Base-by-base conservation (phyloP, 2,113 vertebrate species). In the Mohoua ochrocephala region DNA sequence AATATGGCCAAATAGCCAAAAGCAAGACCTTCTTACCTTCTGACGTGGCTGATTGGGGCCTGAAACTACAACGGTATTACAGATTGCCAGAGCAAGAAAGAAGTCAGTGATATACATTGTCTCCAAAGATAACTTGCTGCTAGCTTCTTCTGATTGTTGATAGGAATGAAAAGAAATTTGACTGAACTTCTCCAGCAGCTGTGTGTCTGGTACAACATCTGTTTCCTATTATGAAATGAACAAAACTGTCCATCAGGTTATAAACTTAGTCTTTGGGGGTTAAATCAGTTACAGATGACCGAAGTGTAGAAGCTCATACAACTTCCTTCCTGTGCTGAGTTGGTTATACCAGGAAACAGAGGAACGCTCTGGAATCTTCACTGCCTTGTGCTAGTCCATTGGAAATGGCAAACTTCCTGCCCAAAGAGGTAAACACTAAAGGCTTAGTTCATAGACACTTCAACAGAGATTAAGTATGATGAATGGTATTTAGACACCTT, bases 51-150 rank as follows among this genome's bases (percentile, higher is more conserved):
- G 99, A 82, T 91, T 97, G 28, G 99, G 98, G 5, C 97, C 98
- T 77, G 99, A 99, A 70, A 99, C 99, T 77, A 99, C 98, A 28
- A 99, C 99, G 5, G 98, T 99, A 93, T 99, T 99, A 87, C 99
- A 99, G 84, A 99, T 96, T 13, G 99, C 98, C 87, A 99, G 94
- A 9, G 99, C 99, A 45, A 99, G 98, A 91, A 99, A 99, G 96
- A 99, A 99, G 92, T 99, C 99, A 1, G 98, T 86, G 71, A 99
- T 98, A 77, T 98, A 98, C 50, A 96, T 91, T 27, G 97, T 94
- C 89, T 99, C 99, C 71, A 93, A 89, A 9, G 94, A 60, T 9
- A 77, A 69, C 20, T 50, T 33, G 47, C 86, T 88, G 74, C 45
- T 41, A 61, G 65, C 68, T 52, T 44, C 76, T 47, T 54, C 95